Percentiles rank a stretch among this genome's conserved stretches.
Conservation (phyloP, 2,888 invertebrate genomes). For the Nasonia oneida region DNA sequence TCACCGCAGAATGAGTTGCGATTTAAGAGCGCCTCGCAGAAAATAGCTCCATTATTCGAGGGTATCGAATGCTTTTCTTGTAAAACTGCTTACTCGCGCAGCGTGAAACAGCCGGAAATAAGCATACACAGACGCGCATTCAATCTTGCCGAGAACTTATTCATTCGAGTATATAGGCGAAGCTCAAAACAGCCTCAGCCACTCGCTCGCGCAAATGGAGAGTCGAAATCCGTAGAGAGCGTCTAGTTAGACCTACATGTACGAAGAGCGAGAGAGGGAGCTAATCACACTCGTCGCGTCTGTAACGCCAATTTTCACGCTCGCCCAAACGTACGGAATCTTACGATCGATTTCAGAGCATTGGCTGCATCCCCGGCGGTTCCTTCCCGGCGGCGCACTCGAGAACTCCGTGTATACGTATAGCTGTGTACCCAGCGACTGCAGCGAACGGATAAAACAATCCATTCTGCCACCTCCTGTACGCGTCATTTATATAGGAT, state of each 20-base stretch:
- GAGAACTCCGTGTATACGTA: not conserved
- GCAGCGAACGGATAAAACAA: slow-evolving; percentile 48
- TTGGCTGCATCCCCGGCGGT: not conserved
- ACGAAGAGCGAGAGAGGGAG: not conserved
- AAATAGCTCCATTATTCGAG: slow-evolving; percentile 41
- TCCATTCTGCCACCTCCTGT: slow-evolving; percentile 62
- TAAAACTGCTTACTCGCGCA: not conserved
- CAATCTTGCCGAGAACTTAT: not conserved
- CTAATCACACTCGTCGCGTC: not conserved
- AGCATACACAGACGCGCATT: not conserved
- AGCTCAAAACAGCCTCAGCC: not conserved
- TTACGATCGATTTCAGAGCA: slow-evolving; percentile 26
- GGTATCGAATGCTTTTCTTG: slow-evolving; percentile 1
- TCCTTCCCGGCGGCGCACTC: not conserved
- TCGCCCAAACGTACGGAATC: slow-evolving; percentile 17
- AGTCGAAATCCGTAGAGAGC: not conserved
- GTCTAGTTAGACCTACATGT: not conserved
- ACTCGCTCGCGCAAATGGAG: not conserved
- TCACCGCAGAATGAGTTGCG: slow-evolving; percentile 23
- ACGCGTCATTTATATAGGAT: slow-evolving; percentile 75
- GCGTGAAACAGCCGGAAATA: not conserved
- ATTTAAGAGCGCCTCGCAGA: slow-evolving; percentile 12
- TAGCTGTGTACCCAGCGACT: not conserved
- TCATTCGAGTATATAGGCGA: not conserved
- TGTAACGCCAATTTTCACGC: not conserved